phyloP scores from a whole-genome alignment of 1,140 invertebrate species.

The Plutomurus gul region DNA sequence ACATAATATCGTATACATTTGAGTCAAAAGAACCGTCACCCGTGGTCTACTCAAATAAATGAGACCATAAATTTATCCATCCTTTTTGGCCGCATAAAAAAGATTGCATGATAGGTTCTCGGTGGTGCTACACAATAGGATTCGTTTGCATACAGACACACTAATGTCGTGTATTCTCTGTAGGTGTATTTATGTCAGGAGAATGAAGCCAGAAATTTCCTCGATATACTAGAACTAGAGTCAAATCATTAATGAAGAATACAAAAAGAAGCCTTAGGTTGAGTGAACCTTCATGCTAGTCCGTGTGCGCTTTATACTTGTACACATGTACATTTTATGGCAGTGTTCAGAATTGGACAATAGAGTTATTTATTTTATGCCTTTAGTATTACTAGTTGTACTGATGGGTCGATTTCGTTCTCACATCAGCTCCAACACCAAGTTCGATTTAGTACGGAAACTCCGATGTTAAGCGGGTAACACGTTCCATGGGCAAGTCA shows the following conservation, averaged over 20 bases:
- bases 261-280: background rate
- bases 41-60: slow-evolving; percentile 14
- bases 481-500: background rate
- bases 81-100: background rate
- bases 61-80: background rate
- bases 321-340: background rate
- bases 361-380: slow-evolving; percentile 22
- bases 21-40: background rate
- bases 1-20: background rate
- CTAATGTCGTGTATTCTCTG: no score
- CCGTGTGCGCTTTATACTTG: background rate
- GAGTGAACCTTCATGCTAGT: background rate
- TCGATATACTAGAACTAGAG: no score
- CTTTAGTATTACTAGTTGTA: background rate
- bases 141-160: slow-evolving; percentile 2
- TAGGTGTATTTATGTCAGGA: no score
- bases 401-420: slow-evolving; percentile 18
- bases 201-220: no score
- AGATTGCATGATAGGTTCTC: no score
- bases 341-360: background rate
- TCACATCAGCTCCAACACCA: background rate
- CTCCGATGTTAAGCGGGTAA: slow-evolving; percentile 1
- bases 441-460: slow-evolving; percentile 6
- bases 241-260: background rate
- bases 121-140: background rate